phyloP scores from a whole-genome alignment of 2,797 vertebrate species.

The Crocodylus rhombifer region DNA sequence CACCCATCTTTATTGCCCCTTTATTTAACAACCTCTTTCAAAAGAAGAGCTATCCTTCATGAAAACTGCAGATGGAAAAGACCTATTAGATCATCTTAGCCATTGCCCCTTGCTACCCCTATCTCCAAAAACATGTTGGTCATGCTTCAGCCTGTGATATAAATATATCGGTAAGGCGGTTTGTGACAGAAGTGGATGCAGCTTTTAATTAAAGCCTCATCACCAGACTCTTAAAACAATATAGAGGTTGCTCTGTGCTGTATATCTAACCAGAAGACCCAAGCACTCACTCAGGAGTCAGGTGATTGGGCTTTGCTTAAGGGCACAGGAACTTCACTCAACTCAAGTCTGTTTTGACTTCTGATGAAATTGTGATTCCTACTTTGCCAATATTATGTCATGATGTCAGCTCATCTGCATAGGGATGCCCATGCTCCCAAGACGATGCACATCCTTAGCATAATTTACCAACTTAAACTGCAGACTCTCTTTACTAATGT shows the following conservation, averaged over 20 bases:
- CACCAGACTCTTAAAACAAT: rapidly evolving
- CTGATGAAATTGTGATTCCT: no score
- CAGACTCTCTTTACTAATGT: rapidly evolving
- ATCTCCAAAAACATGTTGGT: background rate
- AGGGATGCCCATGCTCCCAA: background rate
- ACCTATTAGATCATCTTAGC: background rate
- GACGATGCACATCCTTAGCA: background rate
- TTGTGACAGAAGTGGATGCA: rapidly evolving
- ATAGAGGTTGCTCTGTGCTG: no score
- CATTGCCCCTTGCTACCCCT: background rate
- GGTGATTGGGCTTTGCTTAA: no score
- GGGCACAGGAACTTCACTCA: rapidly evolving
- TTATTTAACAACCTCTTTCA: background rate
- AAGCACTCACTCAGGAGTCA: no score
- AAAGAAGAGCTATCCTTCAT: slow-evolving; percentile 18
- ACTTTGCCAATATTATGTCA: no score
- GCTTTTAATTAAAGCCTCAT: background rate
- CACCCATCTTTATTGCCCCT: slow-evolving; percentile 13
- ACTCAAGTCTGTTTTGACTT: no score
- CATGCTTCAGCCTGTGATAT: background rate
- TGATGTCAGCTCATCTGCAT: background rate
- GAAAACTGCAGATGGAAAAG: background rate
- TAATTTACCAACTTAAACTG: rapidly evolving
- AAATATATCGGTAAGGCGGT: rapidly evolving
- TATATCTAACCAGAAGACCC: no score